Conservation (phyloP, 2,113 vertebrate species). For the Elaphurus davidianus region DNA sequence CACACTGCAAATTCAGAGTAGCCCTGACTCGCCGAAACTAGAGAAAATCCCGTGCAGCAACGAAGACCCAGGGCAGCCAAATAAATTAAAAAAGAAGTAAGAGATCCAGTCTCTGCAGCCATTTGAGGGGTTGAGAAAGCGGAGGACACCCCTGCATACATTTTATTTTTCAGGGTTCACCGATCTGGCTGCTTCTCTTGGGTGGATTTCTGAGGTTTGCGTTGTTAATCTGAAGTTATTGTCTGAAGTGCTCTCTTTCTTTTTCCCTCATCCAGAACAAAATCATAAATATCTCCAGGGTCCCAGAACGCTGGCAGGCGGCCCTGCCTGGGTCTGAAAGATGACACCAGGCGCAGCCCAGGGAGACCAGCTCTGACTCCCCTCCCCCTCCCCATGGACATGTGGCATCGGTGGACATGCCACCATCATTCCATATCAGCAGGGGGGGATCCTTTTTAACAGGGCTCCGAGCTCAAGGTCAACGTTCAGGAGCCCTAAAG, state of each 20-base stretch:
- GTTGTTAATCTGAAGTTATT: constrained; percentile 68
- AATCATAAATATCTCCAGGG: constrained; percentile 39
- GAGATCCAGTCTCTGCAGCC: constrained; percentile 9
- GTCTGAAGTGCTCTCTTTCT: constrained; percentile 48
- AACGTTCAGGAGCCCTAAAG: background rate
- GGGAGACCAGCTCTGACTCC: background rate
- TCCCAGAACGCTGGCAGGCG: background rate
- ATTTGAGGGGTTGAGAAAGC: background rate
- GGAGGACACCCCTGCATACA: constrained; percentile 5
- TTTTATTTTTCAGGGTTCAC: constrained; percentile 70
- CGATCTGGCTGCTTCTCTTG: constrained; percentile 40
- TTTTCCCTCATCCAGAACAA: constrained; percentile 65
- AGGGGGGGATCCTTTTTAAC: constrained; percentile 35
- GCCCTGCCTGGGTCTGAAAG: constrained; percentile 6
- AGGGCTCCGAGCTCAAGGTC: background rate
- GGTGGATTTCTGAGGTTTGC: background rate
- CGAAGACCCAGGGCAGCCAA: background rate
- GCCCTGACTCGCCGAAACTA: fast-evolving
- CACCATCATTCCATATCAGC: background rate
- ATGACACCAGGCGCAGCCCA: background rate
- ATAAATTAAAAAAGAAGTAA: constrained; percentile 2
- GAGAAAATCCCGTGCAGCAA: background rate
- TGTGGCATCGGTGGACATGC: background rate
- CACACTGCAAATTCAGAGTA: background rate
- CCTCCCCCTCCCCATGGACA: background rate